Evolutionary conservation across 2,113 vertebrate genomes (phyloP), one percentile per base, ranked within the genome.

Genomic region (Burhinus bistriatus): DNA sequence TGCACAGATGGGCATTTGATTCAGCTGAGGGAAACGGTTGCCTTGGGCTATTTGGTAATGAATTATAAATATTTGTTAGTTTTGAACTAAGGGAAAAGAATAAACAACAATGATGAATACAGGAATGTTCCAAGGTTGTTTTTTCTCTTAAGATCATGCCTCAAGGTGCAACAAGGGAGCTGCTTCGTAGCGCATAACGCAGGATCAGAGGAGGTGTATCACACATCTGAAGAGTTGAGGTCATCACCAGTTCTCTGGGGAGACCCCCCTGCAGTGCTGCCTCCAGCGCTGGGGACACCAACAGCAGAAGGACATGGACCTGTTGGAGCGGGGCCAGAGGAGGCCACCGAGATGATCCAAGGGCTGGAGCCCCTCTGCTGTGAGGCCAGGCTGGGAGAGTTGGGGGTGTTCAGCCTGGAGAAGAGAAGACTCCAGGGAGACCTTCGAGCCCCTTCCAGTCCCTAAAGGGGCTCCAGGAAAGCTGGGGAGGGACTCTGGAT

Each of bases 11-110:
- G 59, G 59, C 66, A 2, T 9, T 25, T 13, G 20, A 7, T 47
- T 23, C 61, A 8, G 40, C 47, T 2, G 29, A 15, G 62, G 13
- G n/a, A 6, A n/a, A 3, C 1, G 1, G 5, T 1, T 25, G 66
- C 26, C 32, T 38, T 8, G 54, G 38, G 81, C 44, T 20, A 0
- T 19, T 54, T 13, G 68, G 13, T 34, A 14, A 49, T 4, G 26
- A 38, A 15, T 15, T 20, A 14, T 20, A 14, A 27, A 9, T 52
- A 17, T 27, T 15, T 22, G 58, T 65, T 64, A 19, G 32, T 29
- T 81, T 57, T 13, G 47, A 51, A 32, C 19, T 17, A 40, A 42
- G 32, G 52, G 30, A 36, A 38, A 42, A 30, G 45, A 91, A 57
- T 36, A 44, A 79, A 73, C 18, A 42, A 36, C 25, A 29, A 3